Conservation (phyloP, 2,888 invertebrate genomes). For the Amiota communis region DNA sequence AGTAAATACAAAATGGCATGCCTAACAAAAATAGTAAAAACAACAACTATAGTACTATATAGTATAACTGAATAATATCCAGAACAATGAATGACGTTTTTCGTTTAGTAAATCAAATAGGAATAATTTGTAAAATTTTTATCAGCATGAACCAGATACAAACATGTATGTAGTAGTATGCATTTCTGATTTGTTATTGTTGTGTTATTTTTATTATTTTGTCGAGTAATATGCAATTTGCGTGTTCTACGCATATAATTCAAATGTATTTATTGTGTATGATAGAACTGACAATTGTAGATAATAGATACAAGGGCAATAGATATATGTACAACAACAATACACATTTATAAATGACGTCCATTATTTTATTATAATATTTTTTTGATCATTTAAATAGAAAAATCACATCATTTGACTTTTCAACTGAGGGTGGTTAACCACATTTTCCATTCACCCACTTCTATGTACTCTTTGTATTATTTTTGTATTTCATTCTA, state of each 20-base stretch:
- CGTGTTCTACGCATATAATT: conserved; percentile 23
- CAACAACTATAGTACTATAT: too few species aligned
- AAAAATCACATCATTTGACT: too few species aligned
- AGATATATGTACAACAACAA: neutral
- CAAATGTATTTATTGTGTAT: neutral
- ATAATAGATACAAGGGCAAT: neutral
- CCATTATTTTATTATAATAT: conserved; percentile 49
- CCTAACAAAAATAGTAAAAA: neutral
- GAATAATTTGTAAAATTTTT: conserved; percentile 62
- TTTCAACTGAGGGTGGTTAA: too few species aligned
- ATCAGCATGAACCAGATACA: conserved; percentile 34
- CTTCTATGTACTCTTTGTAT: too few species aligned
- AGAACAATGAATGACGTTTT: conserved; percentile 58
- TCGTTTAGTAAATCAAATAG: conserved; percentile 65
- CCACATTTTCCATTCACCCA: too few species aligned
- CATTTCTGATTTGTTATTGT: conserved; percentile 22
- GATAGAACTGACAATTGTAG: neutral
- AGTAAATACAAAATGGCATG: neutral
- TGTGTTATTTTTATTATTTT: neutral
- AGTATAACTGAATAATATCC: neutral
- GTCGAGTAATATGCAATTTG: conserved; percentile 23
- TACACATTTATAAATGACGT: neutral
- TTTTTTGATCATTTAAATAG: neutral
- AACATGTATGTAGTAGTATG: too few species aligned
- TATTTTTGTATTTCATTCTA: too few species aligned